A percentile compares a stretch with the other conserved stretches of the same genome.
Conservation (phyloP, 2,888 invertebrate species). For the Diaphora mendica region DNA sequence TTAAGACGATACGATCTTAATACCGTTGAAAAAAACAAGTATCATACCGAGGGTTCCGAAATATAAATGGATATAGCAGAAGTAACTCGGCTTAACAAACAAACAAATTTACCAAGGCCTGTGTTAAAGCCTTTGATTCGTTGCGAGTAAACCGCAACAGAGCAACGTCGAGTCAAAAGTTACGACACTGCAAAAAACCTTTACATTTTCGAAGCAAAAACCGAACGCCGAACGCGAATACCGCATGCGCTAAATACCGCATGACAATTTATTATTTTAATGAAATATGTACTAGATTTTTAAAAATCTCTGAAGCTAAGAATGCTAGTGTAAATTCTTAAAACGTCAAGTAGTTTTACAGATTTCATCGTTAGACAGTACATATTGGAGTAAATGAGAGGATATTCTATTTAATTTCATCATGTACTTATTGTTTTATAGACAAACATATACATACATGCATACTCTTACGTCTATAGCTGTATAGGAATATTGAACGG, state of each 20-base stretch:
- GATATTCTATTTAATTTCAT: too few relatives aligned
- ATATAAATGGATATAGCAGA: not conserved
- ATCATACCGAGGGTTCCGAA: not conserved
- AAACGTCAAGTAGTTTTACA: too few relatives aligned
- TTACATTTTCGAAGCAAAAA: constrained; percentile 18
- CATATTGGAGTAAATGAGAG: too few relatives aligned
- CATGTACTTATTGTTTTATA: too few relatives aligned
- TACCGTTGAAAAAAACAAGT: not conserved
- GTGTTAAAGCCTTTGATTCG: constrained; percentile 14
- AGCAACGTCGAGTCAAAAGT: constrained; percentile 26
- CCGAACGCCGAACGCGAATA: not conserved
- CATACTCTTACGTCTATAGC: too few relatives aligned
- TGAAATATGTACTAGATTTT: too few relatives aligned
- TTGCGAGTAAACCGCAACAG: constrained; percentile 33
- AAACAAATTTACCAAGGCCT: constrained; percentile 10
- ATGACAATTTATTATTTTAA: not conserved
- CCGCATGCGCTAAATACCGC: not conserved
- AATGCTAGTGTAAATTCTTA: too few relatives aligned
- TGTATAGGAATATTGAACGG: too few relatives aligned
- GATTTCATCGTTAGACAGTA: too few relatives aligned
- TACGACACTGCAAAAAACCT: not conserved
- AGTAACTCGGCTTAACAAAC: not conserved
- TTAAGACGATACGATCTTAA: not conserved
- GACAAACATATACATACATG: too few relatives aligned
- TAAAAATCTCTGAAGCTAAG: too few relatives aligned